Conservation (phyloP, 1,140 invertebrate genomes). For the Saccostrea cuccullata region DNA sequence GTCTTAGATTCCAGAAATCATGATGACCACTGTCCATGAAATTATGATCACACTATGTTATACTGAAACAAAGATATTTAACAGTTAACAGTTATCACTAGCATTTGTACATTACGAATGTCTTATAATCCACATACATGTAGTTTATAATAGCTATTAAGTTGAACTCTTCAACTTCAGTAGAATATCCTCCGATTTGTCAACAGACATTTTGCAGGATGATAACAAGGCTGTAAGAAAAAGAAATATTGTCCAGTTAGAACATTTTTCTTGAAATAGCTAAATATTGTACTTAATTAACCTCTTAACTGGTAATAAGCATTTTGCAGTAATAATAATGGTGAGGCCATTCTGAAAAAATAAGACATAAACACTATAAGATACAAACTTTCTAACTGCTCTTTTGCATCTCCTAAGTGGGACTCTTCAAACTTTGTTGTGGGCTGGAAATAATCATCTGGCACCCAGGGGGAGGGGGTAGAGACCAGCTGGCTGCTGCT, state of each 20-base stretch:
- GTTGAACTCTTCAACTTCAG: conserved; percentile 41
- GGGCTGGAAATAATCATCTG: conserved; percentile 59
- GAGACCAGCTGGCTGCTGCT: neutral
- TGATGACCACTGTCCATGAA: too few species aligned
- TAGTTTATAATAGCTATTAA: neutral
- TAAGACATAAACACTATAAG: neutral
- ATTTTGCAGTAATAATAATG: too few species aligned
- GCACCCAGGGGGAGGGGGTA: conserved; percentile 57
- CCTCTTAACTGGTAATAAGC: too few species aligned
- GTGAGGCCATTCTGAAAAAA: too few species aligned
- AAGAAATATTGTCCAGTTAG: neutral
- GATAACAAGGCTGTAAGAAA: conserved; percentile 59
- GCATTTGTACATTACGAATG: neutral
- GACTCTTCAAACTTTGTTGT: conserved; percentile 59
- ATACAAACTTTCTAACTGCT: conserved; percentile 65
- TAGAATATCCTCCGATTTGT: conserved; percentile 59
- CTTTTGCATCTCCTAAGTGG: conserved; percentile 64
- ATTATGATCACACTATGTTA: neutral
- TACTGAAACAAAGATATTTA: neutral
- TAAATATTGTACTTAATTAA: too few species aligned
- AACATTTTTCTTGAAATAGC: too few species aligned
- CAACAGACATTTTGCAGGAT: conserved; percentile 58
- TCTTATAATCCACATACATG: neutral
- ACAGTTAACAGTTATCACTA: neutral
- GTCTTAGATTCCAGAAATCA: too few species aligned